Conservation (phyloP, 2,797 vertebrate genomes). For the Pteronotus mesoamericanus region DNA sequence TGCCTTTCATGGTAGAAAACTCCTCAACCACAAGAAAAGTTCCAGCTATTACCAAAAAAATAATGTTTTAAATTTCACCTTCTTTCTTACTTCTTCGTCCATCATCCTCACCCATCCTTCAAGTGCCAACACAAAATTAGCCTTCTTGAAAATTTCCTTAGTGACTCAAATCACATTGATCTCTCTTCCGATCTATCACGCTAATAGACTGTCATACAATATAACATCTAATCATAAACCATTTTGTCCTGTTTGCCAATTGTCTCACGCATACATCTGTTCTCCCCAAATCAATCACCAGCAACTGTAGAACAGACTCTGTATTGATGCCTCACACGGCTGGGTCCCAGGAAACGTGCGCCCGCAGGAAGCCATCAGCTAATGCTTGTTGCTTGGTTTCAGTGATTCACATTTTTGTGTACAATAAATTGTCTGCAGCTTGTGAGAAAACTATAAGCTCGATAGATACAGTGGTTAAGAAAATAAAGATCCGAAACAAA, state of each 20-base stretch:
- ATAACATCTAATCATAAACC: conserved; percentile 46
- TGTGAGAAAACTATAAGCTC: neutral
- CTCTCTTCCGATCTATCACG: neutral
- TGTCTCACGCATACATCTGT: neutral
- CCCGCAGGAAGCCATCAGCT: neutral
- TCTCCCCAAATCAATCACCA: conserved; percentile 5
- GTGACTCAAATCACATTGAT: conserved; percentile 21
- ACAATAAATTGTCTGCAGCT: neutral
- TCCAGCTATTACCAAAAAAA: neutral
- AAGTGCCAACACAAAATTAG: neutral
- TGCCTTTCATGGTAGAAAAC: neutral
- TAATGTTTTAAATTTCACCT: neutral
- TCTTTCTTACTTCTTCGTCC: neutral
- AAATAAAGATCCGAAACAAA: neutral
- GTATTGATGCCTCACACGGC: neutral
- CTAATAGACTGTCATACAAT: conserved; percentile 28
- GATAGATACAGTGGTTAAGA: neutral
- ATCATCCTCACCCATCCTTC: neutral
- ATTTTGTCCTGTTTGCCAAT: conserved; percentile 18
- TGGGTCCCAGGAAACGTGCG: neutral
- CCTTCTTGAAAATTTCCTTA: neutral
- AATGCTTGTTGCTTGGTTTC: neutral
- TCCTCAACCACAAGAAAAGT: neutral
- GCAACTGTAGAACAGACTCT: neutral
- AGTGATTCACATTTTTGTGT: neutral